Evolutionary conservation across 2,888 invertebrate species (phyloP), one percentile per base, ranked within the genome.

Genomic region (Balanococcus diminutus): DNA sequence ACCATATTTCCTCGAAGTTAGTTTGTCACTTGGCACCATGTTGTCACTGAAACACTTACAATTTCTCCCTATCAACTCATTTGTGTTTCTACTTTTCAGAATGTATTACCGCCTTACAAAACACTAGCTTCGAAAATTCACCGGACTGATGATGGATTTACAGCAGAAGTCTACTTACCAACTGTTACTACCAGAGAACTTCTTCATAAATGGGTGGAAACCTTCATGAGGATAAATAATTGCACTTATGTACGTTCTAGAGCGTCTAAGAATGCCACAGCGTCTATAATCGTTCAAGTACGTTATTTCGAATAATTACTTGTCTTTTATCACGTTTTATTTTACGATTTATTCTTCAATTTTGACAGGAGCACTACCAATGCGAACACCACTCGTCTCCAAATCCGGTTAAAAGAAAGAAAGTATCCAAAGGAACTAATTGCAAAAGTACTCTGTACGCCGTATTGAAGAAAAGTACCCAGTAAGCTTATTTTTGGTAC

Each of bases 341-440:
- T 36, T 51, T 4, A 4, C 51, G 3, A 51, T 16, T 1, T 75
- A 75, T 3, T 75, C 1, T 75, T 2, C 11, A 11, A 67, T 14
- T 75, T 75, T 75, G 0, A 75, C 32, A 75, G 75, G 75, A 75
- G n/a, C 32, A 75, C n/a, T 75, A 75, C 36, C 75, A 75, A n/a
- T 75, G 75, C n/a, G 75, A 75, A 32, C 75, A 75, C 19, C 75
- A 75, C 36, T 32, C 75, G 8, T 32, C 75, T 16, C 75, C 75
- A 19, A 75, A 75, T 32, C 75, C 75, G 2, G 32, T 75, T 0
- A 72, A 42, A 11, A 75, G 84, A 28, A 84, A 84, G 42, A 84
- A 84, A 46, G 28, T 39, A 22, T 75, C 84, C 16, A 84, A 84
- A 31, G 84, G 84, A 46, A 84, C 84, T 2, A 75, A 75, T 31